These are phyloP conservation scores for Smittia aterrima DNA, from an alignment of 2,888 invertebrate species.

Conservation along the genomic window DNA sequence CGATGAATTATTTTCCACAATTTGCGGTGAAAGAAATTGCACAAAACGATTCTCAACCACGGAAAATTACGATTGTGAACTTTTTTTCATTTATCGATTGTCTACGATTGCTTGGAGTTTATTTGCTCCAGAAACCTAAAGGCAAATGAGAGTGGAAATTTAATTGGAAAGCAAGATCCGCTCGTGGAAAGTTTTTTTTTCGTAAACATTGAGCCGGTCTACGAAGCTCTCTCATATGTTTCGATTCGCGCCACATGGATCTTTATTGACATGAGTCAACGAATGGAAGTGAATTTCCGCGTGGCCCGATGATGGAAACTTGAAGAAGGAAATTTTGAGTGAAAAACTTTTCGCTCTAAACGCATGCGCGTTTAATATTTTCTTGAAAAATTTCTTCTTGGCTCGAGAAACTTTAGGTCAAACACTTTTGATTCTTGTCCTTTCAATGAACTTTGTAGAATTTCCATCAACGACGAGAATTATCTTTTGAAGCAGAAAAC, in stretches of 20 bases:
- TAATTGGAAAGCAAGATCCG: not conserved
- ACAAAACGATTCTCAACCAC: not conserved
- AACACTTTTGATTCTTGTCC: not conserved
- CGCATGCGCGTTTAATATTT: not conserved
- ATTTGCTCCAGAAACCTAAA: conserved; percentile 10
- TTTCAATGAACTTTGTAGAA: not conserved
- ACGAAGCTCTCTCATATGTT: not conserved
- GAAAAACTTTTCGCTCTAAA: not conserved
- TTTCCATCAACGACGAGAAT: not conserved
- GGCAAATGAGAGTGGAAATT: not conserved
- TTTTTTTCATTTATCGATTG: conserved; percentile 22
- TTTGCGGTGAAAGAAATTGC: no score
- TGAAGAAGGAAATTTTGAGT: not conserved
- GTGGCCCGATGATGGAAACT: not conserved
- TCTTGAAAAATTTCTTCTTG: conserved; percentile 15
- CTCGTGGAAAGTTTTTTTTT: no score
- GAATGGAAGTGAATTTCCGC: not conserved
- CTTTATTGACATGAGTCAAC: not conserved
- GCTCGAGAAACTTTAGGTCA: not conserved
- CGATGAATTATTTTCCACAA: not conserved
- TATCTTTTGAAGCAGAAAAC: not conserved
- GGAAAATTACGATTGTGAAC: not conserved
- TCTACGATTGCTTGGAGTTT: not conserved
- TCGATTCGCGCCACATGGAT: conserved; percentile 19
- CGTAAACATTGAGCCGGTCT: not conserved